Evolutionary conservation across 2,888 invertebrate genomes (phyloP), one percentile per base, ranked within the genome.

Genomic region (Venusia cambrica): DNA sequence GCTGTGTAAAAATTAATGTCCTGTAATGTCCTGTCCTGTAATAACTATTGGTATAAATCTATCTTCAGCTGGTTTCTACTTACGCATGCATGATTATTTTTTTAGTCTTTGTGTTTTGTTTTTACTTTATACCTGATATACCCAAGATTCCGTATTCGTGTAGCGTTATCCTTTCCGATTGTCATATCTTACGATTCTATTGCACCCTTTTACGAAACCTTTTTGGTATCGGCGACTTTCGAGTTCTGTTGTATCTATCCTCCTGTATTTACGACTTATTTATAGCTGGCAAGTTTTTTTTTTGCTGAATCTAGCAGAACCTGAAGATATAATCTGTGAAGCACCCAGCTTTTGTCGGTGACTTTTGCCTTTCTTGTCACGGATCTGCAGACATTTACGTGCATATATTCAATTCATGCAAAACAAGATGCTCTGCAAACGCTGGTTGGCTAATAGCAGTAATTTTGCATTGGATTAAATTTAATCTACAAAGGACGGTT

Each of bases 111-210:
- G n/a, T n/a, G n/a, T n/a, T n/a, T n/a, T n/a, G n/a, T n/a, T n/a
- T n/a, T n/a, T n/a, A n/a, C n/a, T n/a, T n/a, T n/a, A n/a, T n/a
- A n/a, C 25, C 24, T 25, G 13, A 26, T 33, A 22, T 18, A 25
- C 27, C 9, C 14, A 33, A 30, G 36, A 33, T 30, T 36, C 28
- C 34, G 13, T 21, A 34, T 38, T 47, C 39, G 38, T 43, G 43
- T 57, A 54, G 39, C 48, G 52, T 41, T 46, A 54, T 54, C 51
- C 47, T 35, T 40, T 40, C 51, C 51, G 64, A 61, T 62, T 57
- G 48, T 51, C 57, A 57, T 54, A 54, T 54, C 49, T 42, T 56
- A 50, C 58, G 50, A 54, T 59, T 56, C 48, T 54, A 53, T 56
- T 54, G 52, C 43, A 41, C 36, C 32, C 43, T 50, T 53, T 49